phyloP scores from a whole-genome alignment of 2,113 vertebrate species.

The Gallinago undulata region DNA sequence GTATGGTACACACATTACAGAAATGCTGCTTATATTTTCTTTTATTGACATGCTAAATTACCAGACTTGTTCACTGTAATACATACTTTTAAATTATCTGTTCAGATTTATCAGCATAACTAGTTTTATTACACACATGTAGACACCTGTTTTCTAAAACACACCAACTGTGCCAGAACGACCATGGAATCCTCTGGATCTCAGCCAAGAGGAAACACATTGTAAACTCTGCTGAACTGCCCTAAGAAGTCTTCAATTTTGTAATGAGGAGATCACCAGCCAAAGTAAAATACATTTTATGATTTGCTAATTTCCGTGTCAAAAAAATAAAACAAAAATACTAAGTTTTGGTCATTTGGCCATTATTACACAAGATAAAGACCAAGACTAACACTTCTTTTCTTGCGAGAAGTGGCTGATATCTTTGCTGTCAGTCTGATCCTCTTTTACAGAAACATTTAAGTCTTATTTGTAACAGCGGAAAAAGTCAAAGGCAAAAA shows the following conservation, averaged over 20 bases:
- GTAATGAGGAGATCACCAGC: not conserved
- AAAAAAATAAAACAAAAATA: not conserved
- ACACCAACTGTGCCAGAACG: not conserved
- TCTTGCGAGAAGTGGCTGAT: not conserved
- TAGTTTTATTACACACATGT: not conserved
- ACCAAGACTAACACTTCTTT: not conserved
- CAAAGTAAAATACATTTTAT: not conserved
- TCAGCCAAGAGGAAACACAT: not conserved
- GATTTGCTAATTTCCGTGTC: not conserved
- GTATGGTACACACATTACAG: not conserved
- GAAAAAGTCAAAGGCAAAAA: not conserved
- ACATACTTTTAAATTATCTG: not conserved
- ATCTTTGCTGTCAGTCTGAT: not conserved
- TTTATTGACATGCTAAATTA: conserved; percentile 9
- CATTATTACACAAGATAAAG: not conserved
- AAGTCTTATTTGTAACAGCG: not conserved
- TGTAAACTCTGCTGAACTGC: not conserved
- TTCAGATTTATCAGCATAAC: not conserved
- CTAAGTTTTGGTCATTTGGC: not conserved
- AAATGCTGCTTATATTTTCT: not conserved
- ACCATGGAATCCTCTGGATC: conserved; percentile 16
- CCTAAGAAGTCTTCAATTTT: not conserved
- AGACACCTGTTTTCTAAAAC: conserved; percentile 16
- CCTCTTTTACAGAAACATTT: not conserved
- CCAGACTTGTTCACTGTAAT: not conserved